Conservation (phyloP, 1,140 invertebrate genomes). For the Cephus cinctus region DNA sequence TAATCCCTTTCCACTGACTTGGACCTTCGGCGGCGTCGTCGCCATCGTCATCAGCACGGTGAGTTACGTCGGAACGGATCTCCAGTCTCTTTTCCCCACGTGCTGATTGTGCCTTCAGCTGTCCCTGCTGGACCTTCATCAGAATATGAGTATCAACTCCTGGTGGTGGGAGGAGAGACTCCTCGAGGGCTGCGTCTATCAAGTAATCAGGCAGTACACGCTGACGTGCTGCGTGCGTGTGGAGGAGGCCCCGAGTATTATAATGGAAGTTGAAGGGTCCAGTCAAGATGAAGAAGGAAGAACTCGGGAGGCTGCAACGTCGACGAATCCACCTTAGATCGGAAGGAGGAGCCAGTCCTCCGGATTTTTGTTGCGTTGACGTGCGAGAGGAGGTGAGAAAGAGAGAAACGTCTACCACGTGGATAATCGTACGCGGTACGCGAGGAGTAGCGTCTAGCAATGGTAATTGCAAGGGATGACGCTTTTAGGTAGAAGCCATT, state of each 20-base stretch:
- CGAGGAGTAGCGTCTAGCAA: too few relatives aligned
- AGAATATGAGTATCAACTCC: constrained; percentile 22
- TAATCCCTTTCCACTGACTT: constrained; percentile 1
- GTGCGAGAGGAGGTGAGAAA: too few relatives aligned
- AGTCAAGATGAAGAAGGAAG: too few relatives aligned
- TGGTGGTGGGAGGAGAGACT: constrained; percentile 22
- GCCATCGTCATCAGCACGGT: neutral
- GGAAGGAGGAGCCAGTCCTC: too few relatives aligned
- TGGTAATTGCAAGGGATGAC: too few relatives aligned
- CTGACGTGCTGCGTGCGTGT: constrained; percentile 16
- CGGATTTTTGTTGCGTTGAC: too few relatives aligned
- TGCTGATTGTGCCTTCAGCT: constrained; percentile 1
- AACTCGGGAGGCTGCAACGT: too few relatives aligned
- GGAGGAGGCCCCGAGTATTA: constrained; percentile 10
- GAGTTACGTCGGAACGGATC: neutral
- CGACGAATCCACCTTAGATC: too few relatives aligned
- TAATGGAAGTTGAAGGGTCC: too few relatives aligned
- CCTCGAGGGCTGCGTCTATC: constrained; percentile 14
- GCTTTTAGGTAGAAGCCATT: too few relatives aligned
- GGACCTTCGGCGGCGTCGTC: constrained; percentile 4
- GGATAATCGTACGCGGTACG: too few relatives aligned
- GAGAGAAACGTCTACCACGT: too few relatives aligned
- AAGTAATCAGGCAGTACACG: constrained; percentile 18
- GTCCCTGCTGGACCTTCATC: constrained; percentile 21
- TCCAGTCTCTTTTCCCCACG: neutral